phyloP scores from a whole-genome alignment of 2,888 invertebrate species.

The Trimorus sp. region DNA sequence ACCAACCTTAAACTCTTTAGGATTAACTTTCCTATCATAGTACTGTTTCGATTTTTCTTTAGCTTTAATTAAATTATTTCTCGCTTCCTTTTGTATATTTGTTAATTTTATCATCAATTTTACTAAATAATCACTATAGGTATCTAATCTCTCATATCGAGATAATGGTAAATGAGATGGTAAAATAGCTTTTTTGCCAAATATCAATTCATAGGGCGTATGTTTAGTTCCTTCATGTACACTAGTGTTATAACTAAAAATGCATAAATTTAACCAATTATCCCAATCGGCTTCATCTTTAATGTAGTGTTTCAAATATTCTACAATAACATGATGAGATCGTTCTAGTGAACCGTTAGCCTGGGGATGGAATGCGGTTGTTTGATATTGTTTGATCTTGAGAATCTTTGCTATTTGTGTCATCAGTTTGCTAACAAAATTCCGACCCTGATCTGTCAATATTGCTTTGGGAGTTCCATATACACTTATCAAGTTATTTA shows the following conservation, averaged over 20 bases:
- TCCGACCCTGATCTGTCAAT: neutral
- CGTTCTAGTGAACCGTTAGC: conserved; percentile 4
- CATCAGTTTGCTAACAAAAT: neutral
- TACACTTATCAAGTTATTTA: neutral
- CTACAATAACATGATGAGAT: neutral
- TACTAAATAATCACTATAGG: neutral
- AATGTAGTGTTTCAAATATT: neutral
- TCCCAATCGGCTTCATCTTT: neutral
- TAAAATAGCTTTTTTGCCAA: neutral
- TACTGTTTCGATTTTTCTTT: neutral
- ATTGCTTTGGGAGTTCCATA: neutral
- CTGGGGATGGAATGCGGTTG: conserved; percentile 5
- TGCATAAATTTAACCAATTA: neutral
- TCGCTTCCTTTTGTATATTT: neutral
- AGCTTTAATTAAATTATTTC: neutral
- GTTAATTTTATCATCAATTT: neutral
- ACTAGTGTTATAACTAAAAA: conserved; percentile 8
- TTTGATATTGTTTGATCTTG: neutral
- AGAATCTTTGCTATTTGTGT: neutral
- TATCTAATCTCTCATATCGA: neutral
- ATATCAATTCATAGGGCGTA: neutral
- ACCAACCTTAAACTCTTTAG: no score
- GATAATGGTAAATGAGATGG: neutral
- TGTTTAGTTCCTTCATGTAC: neutral
- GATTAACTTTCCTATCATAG: no score